These are phyloP conservation scores for Notoglanidium macrostoma DNA, from an alignment of 2,797 vertebrate genomes.

Conservation along the genomic window DNA sequence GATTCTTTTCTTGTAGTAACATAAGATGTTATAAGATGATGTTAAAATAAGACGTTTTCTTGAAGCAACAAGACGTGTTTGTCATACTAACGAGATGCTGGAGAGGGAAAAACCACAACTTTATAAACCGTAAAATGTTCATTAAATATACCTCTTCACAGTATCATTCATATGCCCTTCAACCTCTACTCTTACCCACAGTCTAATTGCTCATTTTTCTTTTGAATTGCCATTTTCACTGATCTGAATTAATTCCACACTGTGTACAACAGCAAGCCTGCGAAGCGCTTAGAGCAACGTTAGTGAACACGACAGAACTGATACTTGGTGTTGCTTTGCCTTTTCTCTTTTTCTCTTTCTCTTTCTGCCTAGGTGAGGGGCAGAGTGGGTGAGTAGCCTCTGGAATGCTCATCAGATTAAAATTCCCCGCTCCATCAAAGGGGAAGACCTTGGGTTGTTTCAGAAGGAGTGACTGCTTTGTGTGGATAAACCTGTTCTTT, in stretches of 20 bases:
- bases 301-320: slow-evolving; percentile 23
- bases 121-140: not conserved
- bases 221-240: no score
- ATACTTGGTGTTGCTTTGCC: slow-evolving; percentile 55
- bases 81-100: not conserved
- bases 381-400: slow-evolving; percentile 46
- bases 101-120: not conserved
- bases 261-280: not conserved
- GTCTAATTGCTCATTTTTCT: not conserved
- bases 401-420: slow-evolving; percentile 47
- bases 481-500: slow-evolving; percentile 23
- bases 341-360: slow-evolving; percentile 60
- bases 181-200: not conserved
- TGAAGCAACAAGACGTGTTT: not conserved
- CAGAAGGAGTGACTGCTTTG: not conserved
- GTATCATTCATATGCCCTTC: not conserved
- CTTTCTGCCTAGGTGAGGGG: slow-evolving; percentile 48
- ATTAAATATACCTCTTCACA: not conserved
- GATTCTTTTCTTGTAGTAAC: not conserved
- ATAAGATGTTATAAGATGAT: no score
- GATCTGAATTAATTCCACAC: not conserved
- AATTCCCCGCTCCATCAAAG: not conserved
- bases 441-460: not conserved
- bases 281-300: not conserved
- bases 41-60: not conserved